Percentiles rank a stretch among this genome's conserved stretches.
These are phyloP conservation scores for Coelopa pilipes DNA, from an alignment of 2,888 invertebrate species.

Conservation along the genomic window DNA sequence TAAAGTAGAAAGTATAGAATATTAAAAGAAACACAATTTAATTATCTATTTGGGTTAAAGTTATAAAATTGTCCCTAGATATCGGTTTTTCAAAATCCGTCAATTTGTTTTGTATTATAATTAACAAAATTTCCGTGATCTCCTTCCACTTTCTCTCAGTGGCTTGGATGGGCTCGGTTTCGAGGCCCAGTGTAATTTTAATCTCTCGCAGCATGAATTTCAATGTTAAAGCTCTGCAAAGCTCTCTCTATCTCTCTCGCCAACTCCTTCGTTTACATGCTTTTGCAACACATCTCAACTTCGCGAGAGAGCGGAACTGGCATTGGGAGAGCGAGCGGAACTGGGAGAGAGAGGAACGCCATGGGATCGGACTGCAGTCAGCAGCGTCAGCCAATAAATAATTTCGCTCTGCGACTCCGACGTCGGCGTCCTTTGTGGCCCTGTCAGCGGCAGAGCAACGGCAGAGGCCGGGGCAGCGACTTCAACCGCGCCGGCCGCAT, in stretches of 20 bases:
- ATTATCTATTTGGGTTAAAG: too few species aligned
- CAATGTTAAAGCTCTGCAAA: conserved; percentile 27
- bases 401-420: background rate
- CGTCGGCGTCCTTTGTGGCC: background rate
- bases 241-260: background rate
- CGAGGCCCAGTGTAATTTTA: background rate
- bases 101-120: background rate
- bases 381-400: background rate
- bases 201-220: conserved; percentile 3
- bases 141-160: conserved; percentile 10
- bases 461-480: too few species aligned
- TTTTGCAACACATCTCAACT: background rate
- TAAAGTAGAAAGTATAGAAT: too few species aligned
- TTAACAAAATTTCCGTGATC: too few species aligned
- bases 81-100: too few species aligned
- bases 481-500: too few species aligned
- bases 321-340: background rate
- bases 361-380: background rate
- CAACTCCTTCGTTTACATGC: background rate
- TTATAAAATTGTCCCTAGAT: too few species aligned
- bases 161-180: background rate
- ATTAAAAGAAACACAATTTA: too few species aligned
- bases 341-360: background rate
- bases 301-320: background rate
- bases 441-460: background rate